phyloP scores from a whole-genome alignment of 2,113 vertebrate genomes.

The Tupaia chinensis region DNA sequence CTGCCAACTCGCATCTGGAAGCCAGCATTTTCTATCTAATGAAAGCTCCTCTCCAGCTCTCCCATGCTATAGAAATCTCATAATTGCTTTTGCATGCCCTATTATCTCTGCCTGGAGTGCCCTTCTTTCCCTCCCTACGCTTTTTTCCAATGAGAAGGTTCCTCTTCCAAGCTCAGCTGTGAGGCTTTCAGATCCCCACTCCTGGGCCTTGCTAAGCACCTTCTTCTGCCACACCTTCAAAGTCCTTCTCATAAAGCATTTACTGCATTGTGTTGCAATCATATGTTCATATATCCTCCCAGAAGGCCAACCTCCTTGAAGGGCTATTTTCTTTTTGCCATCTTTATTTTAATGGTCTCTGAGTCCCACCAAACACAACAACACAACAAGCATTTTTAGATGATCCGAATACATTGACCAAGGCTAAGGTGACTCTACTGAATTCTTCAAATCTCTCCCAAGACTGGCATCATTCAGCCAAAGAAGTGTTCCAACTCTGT shows the following conservation, averaged over 20 bases:
- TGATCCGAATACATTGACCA: too few relatives aligned
- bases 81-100: rapidly evolving
- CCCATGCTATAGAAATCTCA: neutral
- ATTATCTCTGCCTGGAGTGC: neutral
- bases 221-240: too few relatives aligned
- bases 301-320: neutral
- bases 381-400: neutral
- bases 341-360: neutral
- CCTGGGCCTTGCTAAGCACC: neutral
- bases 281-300: neutral
- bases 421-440: too few relatives aligned
- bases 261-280: neutral
- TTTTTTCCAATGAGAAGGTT: neutral
- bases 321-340: neutral
- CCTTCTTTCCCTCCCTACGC: neutral
- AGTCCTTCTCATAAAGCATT: neutral
- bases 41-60: neutral
- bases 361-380: too few relatives aligned
- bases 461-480: neutral
- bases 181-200: neutral
- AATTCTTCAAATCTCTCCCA: neutral
- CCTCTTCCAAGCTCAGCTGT: neutral
- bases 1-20: neutral
- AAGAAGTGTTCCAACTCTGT: neutral
- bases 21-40: neutral